Base-by-base conservation (phyloP, 2,888 invertebrate species). In the Parapristionchus giblindavisi region DNA sequence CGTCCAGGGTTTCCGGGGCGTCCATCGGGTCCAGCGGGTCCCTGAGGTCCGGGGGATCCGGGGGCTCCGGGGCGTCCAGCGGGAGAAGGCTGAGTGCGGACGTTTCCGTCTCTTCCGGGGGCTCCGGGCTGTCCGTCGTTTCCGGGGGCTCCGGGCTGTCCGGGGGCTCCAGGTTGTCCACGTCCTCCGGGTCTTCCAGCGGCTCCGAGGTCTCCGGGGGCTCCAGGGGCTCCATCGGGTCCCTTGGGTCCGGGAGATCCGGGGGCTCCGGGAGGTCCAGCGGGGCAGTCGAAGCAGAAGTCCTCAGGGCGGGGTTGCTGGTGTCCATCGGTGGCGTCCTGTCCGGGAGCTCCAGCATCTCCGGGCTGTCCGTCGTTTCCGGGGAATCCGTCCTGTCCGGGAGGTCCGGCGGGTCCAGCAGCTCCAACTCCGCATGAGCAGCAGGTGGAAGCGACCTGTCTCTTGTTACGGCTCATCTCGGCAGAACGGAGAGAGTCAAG, bases 221-320 rank as follows among this genome's bases (percentile, higher is more conserved):
- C 48, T 43, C 73, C 73, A 61, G 73, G 73, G 14, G 11, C 17
- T 61, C 73, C 73, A 36, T 73, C 73, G 73, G 61, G 60, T 61
- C 73, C 73, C 43, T 52, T 52, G 36, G 38, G 60, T 61, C 73
- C 73, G 61, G 73, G 73, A 0, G 24, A 0, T 73, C 73, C 73
- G 61, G 73, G 60, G 48, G 48, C 54, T 61, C 73, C 73, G 32
- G 63, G 21, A 24, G 75, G 75, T 38, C 75, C 75, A 38, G 73
- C 73, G 60, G 73, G 73, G 51, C 73, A 73, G 61, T 73, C 73
- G 73, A 73, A 73, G 73, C 73, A 73, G 73, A 73, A 73, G 60
- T 60, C 60, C 27, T 40, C n/a, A 36, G 48, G 43, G 34, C 58
- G 32, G n/a, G 71, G 58, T 40, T 38, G 71, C 32, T 32, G 40